A percentile compares a stretch with the other conserved stretches of the same genome.
phyloP scores from a whole-genome alignment of 2,113 vertebrate genomes.

The Hippolais icterina region DNA sequence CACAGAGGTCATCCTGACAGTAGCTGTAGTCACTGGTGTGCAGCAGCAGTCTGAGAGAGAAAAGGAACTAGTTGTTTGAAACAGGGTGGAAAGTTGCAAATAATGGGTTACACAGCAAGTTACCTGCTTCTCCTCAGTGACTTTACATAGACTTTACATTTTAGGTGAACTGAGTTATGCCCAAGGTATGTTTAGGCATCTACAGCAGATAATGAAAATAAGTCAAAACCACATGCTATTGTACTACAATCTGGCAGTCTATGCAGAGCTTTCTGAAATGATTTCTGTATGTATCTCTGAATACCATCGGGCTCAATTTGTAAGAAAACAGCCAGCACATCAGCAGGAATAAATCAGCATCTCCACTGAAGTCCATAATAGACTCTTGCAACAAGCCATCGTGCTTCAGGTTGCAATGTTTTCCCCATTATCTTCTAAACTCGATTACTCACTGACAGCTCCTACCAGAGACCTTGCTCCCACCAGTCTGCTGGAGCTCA shows the following conservation, averaged over 20 bases:
- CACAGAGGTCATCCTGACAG: not conserved
- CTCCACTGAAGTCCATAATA: fast-evolving
- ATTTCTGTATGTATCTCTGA: not conserved
- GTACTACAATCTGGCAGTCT: not conserved
- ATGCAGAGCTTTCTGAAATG: not conserved
- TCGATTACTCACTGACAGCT: not conserved
- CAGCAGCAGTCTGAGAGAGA: not conserved
- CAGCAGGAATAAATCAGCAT: not conserved
- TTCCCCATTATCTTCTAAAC: not conserved
- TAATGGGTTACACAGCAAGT: not conserved
- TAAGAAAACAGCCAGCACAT: not conserved
- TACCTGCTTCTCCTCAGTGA: not conserved
- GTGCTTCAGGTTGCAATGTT: not conserved
- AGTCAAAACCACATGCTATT: not conserved
- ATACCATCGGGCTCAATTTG: fast-evolving
- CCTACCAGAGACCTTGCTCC: not conserved
- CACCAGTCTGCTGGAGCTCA: not conserved
- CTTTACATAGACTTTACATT: not conserved
- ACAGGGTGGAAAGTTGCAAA: not conserved
- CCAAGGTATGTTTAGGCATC: not conserved
- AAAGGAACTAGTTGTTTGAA: not conserved
- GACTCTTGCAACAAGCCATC: not conserved
- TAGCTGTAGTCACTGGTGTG: not conserved
- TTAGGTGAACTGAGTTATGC: not conserved
- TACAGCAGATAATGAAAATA: not conserved